Conservation (phyloP, 2,113 vertebrate genomes). For the Hippocampus abdominalis region DNA sequence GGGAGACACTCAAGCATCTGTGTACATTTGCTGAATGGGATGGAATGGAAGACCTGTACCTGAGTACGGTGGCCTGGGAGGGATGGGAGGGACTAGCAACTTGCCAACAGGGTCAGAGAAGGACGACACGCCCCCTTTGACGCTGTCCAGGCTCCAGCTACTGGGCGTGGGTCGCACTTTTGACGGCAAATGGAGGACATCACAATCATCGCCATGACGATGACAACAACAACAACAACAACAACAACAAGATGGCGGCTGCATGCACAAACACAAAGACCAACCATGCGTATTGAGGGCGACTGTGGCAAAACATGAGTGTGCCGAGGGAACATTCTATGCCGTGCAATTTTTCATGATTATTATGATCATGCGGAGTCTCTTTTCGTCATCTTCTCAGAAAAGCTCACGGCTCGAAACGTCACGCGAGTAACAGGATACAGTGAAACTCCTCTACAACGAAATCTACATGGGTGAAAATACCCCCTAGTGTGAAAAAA, state of each 20-base stretch:
- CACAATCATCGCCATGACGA: constrained; percentile 16
- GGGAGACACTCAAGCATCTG: constrained; percentile 28
- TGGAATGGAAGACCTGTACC: constrained; percentile 83
- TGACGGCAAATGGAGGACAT: constrained; percentile 61
- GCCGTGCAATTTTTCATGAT: too few species aligned
- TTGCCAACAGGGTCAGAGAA: constrained; percentile 85
- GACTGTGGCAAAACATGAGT: neutral
- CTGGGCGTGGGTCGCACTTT: constrained; percentile 86
- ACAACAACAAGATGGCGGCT: constrained; percentile 24
- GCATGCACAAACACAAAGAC: neutral
- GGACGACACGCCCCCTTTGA: constrained; percentile 81
- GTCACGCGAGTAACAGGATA: too few species aligned
- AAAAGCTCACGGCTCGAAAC: neutral
- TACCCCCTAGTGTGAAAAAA: too few species aligned
- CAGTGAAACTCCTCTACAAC: too few species aligned
- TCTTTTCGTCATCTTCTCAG: neutral
- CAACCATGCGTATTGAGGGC: constrained; percentile 5
- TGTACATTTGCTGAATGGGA: constrained; percentile 24
- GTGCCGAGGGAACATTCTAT: neutral
- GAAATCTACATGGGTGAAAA: too few species aligned
- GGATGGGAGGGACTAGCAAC: constrained; percentile 87
- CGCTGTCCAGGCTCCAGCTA: constrained; percentile 98
- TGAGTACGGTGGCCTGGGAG: constrained; percentile 88
- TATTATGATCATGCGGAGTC: too few species aligned
- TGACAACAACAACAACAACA: constrained; percentile 30